Evolutionary conservation across 2,888 invertebrate species (phyloP).

Genomic region (Noctua pronuba): DNA sequence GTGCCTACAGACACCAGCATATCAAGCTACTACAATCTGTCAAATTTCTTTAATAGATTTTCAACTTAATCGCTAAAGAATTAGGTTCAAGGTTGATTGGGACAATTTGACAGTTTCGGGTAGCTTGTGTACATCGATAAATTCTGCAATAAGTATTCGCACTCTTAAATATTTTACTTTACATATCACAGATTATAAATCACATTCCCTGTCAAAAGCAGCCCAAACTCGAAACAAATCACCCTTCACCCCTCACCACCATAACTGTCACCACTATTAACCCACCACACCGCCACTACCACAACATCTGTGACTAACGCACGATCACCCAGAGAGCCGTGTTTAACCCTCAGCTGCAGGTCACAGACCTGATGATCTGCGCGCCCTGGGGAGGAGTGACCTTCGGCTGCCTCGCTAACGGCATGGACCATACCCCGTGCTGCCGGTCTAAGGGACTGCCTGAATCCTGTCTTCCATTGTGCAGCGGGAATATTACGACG

Average conservation of each 20-base stretch:
- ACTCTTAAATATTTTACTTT: no score
- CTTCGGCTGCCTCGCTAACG: constrained; percentile 94
- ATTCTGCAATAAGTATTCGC: no score
- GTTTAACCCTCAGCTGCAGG: constrained; percentile 89
- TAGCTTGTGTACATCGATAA: not conserved
- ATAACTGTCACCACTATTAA: constrained; percentile 34
- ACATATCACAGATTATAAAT: not conserved
- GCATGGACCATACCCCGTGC: constrained; percentile 95
- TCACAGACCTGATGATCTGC: constrained; percentile 96
- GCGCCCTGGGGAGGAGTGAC: constrained; percentile 96
- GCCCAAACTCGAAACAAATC: not conserved
- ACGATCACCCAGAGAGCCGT: constrained; percentile 77
- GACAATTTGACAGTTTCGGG: no score
- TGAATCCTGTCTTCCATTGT: constrained; percentile 93
- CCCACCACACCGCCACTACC: constrained; percentile 45
- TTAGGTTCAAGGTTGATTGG: no score
- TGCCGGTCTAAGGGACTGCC: constrained; percentile 94
- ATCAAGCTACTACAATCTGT: no score
- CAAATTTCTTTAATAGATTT: no score
- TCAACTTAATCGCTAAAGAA: no score
- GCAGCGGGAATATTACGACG: constrained; percentile 94
- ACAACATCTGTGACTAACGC: constrained; percentile 85
- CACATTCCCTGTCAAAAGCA: not conserved
- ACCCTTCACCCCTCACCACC: not conserved
- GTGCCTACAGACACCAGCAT: no score